Evolutionary conservation across 2,888 invertebrate species (phyloP), one percentile per base, ranked within the genome.

Genomic region (Antheraea yamamai): DNA sequence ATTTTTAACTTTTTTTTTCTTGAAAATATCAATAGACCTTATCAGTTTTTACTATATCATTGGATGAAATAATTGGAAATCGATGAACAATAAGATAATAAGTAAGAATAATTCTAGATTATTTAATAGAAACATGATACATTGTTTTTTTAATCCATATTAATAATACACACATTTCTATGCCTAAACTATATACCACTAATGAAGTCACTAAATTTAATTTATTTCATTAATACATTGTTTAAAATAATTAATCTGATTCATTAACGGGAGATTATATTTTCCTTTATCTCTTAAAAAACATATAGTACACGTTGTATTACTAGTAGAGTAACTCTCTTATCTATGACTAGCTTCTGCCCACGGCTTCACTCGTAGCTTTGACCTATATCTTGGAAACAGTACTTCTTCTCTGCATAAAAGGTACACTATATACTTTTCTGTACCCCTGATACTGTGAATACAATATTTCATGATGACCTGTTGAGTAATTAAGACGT

Each of bases 181-280:
- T 35, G 7, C 18, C 16, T 68, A 64, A 12, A 7, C 64, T 64
- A 64, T 23, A 64, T 14, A 64, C 1, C 26, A n/a, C 68, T 68
- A 68, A 68, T 68, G 68, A 68, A 68, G 35, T 35, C 35, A 35
- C 30, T 68, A 30, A 18, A 68, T 68, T 68, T 18, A 18, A 68
- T 35, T 35, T 30, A 68, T 68, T 68, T 68, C 30, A 68, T 35
- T 6, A 68, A 68, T 26, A 68, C 35, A 14, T 35, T 68, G 35
- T 35, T 35, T 68, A 35, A 35, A 68, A 35, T 68, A 30, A 68
- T 68, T 30, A 68, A 68, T 68, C 18, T 35, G 35, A 8, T 35
- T 68, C 14, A 68, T 68, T 68, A 35, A 68, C 35, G 35, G 14
- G 35, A 68, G 30, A 68, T 68, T 68, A 68, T 6, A 68, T 30